A percentile compares a stretch with the other conserved stretches of the same genome.
These are phyloP conservation scores for Aspidiotus destructor DNA, from an alignment of 2,888 invertebrate genomes.

Conservation along the genomic window DNA sequence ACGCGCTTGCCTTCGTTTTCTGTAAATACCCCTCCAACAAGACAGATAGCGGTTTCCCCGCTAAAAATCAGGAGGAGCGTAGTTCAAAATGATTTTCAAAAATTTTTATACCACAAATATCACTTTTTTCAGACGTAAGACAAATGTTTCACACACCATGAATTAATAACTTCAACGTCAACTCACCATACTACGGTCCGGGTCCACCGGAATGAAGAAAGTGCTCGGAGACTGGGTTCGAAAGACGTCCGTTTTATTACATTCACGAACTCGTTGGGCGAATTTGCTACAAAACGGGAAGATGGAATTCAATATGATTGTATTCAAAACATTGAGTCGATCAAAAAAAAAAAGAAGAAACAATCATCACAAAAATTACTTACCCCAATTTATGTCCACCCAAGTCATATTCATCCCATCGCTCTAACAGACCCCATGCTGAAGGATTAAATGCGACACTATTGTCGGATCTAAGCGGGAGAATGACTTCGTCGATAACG, in stretches of 20 bases:
- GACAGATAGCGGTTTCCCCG: too few relatives aligned
- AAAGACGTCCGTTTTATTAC: slow-evolving; percentile 51
- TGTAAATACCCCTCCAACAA: too few relatives aligned
- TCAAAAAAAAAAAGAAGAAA: too few relatives aligned
- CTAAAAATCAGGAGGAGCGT: too few relatives aligned
- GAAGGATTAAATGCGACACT: slow-evolving; percentile 64
- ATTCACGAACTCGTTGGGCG: slow-evolving; percentile 57
- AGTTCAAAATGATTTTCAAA: too few relatives aligned
- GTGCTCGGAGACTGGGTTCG: slow-evolving; percentile 70
- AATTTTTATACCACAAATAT: too few relatives aligned
- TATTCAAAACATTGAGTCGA: not conserved
- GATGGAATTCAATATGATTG: not conserved
- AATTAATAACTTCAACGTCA: too few relatives aligned
- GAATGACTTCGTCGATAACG: slow-evolving; percentile 76
- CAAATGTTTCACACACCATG: too few relatives aligned
- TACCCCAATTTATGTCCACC: slow-evolving; percentile 61
- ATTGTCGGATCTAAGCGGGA: slow-evolving; percentile 56
- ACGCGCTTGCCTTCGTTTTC: too few relatives aligned
- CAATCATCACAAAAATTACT: too few relatives aligned
- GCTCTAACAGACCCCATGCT: slow-evolving; percentile 67
- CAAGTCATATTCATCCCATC: slow-evolving; percentile 65
- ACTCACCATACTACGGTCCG: too few relatives aligned
- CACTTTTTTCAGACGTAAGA: too few relatives aligned
- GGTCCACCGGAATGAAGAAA: slow-evolving; percentile 79
- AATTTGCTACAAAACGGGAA: slow-evolving; percentile 51